Evolutionary conservation across 2,797 vertebrate species (phyloP).

Genomic region (Euthynnus affinis): DNA sequence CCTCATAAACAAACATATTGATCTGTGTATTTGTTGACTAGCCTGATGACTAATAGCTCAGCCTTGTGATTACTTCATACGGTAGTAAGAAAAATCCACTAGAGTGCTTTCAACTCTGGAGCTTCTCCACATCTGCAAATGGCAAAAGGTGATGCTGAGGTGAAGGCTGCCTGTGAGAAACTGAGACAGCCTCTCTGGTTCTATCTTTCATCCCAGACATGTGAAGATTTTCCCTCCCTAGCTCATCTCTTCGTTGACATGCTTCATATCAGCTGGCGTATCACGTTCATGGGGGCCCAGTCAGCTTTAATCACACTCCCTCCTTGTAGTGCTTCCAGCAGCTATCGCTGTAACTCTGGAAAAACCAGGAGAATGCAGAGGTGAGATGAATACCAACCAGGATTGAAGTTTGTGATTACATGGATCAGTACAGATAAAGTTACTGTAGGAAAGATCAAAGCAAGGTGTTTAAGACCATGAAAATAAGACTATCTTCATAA

Average conservation of each 20-base stretch:
- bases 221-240: slow-evolving; percentile 19
- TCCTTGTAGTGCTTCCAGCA: slow-evolving; percentile 54
- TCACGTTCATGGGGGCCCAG: slow-evolving; percentile 56
- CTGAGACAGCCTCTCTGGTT: slow-evolving; percentile 29
- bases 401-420: background rate
- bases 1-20: slow-evolving; percentile 16
- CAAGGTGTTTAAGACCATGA: background rate
- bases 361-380: slow-evolving; percentile 12
- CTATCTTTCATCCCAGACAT: slow-evolving; percentile 59
- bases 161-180: slow-evolving; percentile 51
- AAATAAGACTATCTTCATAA: slow-evolving; percentile 4
- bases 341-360: slow-evolving; percentile 46
- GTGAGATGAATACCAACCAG: slow-evolving; percentile 66
- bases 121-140: slow-evolving; percentile 38
- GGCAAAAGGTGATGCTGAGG: slow-evolving; percentile 50
- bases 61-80: slow-evolving; percentile 1
- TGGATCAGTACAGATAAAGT: slow-evolving; percentile 30
- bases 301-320: slow-evolving; percentile 72
- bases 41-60: slow-evolving; percentile 11
- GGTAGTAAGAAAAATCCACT: background rate
- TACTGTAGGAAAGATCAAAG: slow-evolving; percentile 45
- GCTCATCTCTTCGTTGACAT: slow-evolving; percentile 45
- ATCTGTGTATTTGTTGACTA: slow-evolving; percentile 42
- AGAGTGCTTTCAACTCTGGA: background rate
- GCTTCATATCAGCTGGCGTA: slow-evolving; percentile 53